Evolutionary conservation across 1,140 invertebrate species (phyloP), one percentile per base, ranked within the genome.

Genomic region (Drosophila malerkotliana): DNA sequence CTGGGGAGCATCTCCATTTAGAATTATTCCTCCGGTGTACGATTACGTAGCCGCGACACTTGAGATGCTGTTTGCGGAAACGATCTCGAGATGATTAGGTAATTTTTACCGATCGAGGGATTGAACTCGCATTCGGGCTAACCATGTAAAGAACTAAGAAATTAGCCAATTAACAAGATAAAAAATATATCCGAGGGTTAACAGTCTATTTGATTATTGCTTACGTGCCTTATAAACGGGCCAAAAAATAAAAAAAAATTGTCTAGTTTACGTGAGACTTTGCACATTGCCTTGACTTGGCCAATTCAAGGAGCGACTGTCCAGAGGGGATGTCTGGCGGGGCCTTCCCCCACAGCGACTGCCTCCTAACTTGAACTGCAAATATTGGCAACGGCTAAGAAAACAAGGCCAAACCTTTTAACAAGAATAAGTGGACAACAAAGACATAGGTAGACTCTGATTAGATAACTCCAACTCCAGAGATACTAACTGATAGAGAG

Each of bases 331-430:
- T 26, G 14, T 9, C 14, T 32, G 14, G 51, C 51, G 34, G 67
- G 62, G 34, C 14, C 34, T 51, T 53, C 30, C 69, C 56, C 57
- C 10, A 53, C 21, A 55, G 37, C 66, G 56, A 30, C 45, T 37
- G 28, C 41, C 26, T 45, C 63, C 71, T 58, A 77, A 77, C 37
- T 58, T 48, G 24, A 52, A 58, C 21, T 14, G 59, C 75, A 83
- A 83, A 83, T 79, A 84, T 80, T 84, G 76, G 45, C 39, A 60
- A 34, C n/a, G 15, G 41, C 41, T 45, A 37, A 34, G n/a, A 18
- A 56, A 57, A 48, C 77, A 85, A 84, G 81, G 81, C 49, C 81
- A 72, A 77, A 87, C 63, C 77, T 85, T 77, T 84, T 84, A 87
- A 79, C 81, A 84, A 84, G 82, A 84, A 84, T 84, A 62, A 69